A percentile compares a stretch with the other conserved stretches of the same genome.
phyloP scores from a whole-genome alignment of 2,797 vertebrate genomes.

The Knipowitschia caucasica region DNA sequence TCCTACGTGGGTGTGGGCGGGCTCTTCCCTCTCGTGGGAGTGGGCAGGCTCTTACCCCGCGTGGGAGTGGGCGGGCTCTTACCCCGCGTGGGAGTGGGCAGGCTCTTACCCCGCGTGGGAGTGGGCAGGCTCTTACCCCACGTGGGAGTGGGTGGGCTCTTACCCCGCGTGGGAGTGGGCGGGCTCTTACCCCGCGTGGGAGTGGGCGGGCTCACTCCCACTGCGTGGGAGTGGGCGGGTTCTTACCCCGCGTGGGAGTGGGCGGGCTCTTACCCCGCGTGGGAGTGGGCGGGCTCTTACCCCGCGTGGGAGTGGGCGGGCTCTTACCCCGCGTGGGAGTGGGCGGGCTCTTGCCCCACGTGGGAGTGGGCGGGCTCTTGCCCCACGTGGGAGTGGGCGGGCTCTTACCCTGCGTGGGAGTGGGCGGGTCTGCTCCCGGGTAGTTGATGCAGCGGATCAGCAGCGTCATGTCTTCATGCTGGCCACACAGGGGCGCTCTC shows the following conservation, averaged over 20 bases:
- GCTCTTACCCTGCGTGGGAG: slow-evolving; percentile 73
- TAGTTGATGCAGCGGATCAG: slow-evolving; percentile 92
- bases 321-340: neutral
- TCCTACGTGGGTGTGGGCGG: neutral
- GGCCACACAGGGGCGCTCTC: slow-evolving; percentile 82
- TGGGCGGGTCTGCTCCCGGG: slow-evolving; percentile 73
- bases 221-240: neutral
- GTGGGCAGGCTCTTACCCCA: neutral
- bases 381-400: too few relatives aligned
- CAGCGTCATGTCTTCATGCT: slow-evolving; percentile 95
- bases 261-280: slow-evolving; percentile 65
- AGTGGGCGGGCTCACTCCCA: neutral
- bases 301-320: neutral
- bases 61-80: neutral
- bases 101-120: neutral
- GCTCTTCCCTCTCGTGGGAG: neutral
- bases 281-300: neutral
- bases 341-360: too few relatives aligned
- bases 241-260: slow-evolving; percentile 1
- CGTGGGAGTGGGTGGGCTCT: neutral
- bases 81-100: neutral
- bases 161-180: neutral
- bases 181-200: neutral
- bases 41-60: neutral
- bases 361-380: neutral